These are phyloP conservation scores for Procambarus clarkii DNA, from an alignment of 1,140 invertebrate genomes.

Conservation along the genomic window DNA sequence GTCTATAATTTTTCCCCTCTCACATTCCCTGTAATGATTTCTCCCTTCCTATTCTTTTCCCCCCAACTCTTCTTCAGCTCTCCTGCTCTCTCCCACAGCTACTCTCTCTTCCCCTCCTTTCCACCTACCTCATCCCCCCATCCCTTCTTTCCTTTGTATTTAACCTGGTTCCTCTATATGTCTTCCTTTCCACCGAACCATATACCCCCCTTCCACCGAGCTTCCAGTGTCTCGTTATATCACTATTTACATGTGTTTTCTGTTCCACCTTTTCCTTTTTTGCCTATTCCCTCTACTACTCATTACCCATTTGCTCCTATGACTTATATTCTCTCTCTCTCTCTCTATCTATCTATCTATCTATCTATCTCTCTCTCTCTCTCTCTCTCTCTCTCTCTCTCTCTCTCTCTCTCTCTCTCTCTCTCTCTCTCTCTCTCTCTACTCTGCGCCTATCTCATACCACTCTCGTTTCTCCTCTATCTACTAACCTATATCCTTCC, in stretches of 20 bases:
- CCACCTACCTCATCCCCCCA: too few species aligned
- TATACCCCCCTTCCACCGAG: too few species aligned
- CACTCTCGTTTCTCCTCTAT: neutral
- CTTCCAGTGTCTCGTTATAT: neutral
- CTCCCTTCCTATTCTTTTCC: too few species aligned
- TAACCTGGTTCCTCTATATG: too few species aligned
- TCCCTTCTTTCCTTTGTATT: too few species aligned
- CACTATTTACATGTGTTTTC: neutral
- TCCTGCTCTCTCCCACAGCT: too few species aligned
- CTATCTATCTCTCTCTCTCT: neutral
- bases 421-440: neutral
- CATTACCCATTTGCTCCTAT: neutral
- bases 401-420: conserved; percentile 3
- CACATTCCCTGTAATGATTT: too few species aligned
- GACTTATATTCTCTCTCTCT: neutral
- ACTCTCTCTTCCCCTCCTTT: too few species aligned
- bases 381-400: conserved; percentile 2
- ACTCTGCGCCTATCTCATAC: neutral
- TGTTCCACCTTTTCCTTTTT: neutral
- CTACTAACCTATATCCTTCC: neutral
- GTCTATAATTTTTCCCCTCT: too few species aligned
- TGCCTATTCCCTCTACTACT: neutral
- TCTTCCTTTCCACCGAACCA: too few species aligned
- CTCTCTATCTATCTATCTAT: neutral
- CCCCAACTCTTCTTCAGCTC: too few species aligned